Evolutionary conservation across 2,797 vertebrate species (phyloP).

Genomic region (Typhlichthys eigenmanni): DNA sequence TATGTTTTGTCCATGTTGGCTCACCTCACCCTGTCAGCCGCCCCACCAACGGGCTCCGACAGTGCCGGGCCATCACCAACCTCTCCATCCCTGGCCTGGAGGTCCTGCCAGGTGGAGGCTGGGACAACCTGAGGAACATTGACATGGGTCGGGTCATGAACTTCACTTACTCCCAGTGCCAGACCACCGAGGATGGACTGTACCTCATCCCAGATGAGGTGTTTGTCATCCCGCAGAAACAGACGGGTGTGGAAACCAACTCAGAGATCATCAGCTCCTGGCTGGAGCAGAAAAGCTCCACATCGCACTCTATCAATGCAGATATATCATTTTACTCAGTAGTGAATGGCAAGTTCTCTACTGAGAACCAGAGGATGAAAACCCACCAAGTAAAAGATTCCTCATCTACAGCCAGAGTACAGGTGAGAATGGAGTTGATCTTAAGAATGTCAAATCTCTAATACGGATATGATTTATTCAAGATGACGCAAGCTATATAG

Average conservation of each 20-base stretch:
- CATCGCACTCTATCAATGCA: constrained; percentile 78
- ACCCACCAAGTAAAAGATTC: constrained; percentile 83
- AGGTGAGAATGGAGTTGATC: constrained; percentile 66
- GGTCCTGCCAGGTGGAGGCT: constrained; percentile 89
- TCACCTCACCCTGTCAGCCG: constrained; percentile 5
- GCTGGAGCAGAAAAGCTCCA: constrained; percentile 82
- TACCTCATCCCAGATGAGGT: constrained; percentile 84
- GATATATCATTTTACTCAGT: constrained; percentile 74
- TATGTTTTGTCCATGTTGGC: constrained; percentile 42
- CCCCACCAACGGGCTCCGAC: constrained; percentile 69
- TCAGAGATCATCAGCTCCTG: constrained; percentile 86
- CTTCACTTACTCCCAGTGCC: constrained; percentile 80
- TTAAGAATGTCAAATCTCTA: neutral
- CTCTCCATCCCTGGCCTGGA: constrained; percentile 77
- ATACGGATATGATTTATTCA: no score
- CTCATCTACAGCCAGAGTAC: constrained; percentile 81
- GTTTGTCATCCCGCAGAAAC: constrained; percentile 74
- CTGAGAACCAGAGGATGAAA: constrained; percentile 83
- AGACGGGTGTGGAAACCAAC: constrained; percentile 35
- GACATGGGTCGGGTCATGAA: constrained; percentile 88
- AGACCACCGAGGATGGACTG: neutral
- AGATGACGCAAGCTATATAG: no score
- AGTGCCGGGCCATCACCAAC: constrained; percentile 70
- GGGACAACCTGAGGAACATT: constrained; percentile 91
- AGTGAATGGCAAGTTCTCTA: constrained; percentile 86